These are phyloP conservation scores for Drosophila sucinea DNA, from an alignment of 1,140 invertebrate species.

Conservation along the genomic window DNA sequence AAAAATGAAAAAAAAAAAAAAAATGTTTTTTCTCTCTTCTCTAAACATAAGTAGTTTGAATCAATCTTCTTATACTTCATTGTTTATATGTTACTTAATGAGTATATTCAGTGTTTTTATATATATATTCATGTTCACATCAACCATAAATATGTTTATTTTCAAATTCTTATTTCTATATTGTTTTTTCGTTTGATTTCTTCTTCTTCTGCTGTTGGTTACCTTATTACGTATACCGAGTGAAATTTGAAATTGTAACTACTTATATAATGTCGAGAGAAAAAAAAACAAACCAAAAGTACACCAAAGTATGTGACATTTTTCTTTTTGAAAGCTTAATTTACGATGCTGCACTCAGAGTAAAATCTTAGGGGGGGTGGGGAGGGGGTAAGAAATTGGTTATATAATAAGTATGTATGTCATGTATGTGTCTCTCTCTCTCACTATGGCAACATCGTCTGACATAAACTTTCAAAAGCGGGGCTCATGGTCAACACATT, in stretches of 20 bases:
- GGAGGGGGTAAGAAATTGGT: not conserved
- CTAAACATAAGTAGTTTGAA: not conserved
- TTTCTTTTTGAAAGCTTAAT: slow-evolving; percentile 68
- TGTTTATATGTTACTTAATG: not conserved
- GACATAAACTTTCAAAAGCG: slow-evolving; percentile 66
- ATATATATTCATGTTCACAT: slow-evolving; percentile 3
- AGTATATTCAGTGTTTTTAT: slow-evolving; percentile 1
- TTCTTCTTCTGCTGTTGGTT: not conserved
- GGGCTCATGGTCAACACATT: slow-evolving; percentile 69
- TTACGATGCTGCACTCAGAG: slow-evolving; percentile 30
- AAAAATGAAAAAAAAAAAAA: slow-evolving; percentile 21
- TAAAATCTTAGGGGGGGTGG: not conserved
- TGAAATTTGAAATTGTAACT: slow-evolving; percentile 42
- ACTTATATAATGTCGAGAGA: slow-evolving; percentile 20
- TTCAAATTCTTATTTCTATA: not conserved
- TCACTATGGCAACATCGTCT: slow-evolving; percentile 26
- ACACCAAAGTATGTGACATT: slow-evolving; percentile 57
- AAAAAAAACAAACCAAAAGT: slow-evolving; percentile 63
- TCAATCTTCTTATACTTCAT: not conserved
- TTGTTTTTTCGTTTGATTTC: slow-evolving; percentile 1
- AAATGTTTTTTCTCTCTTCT: not conserved
- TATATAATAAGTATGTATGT: not conserved
- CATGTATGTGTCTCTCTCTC: not conserved
- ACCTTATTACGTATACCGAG: slow-evolving; percentile 67
- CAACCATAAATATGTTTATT: slow-evolving; percentile 5